phyloP scores from a whole-genome alignment of 2,797 vertebrate genomes.

The Cynopterus sphinx region DNA sequence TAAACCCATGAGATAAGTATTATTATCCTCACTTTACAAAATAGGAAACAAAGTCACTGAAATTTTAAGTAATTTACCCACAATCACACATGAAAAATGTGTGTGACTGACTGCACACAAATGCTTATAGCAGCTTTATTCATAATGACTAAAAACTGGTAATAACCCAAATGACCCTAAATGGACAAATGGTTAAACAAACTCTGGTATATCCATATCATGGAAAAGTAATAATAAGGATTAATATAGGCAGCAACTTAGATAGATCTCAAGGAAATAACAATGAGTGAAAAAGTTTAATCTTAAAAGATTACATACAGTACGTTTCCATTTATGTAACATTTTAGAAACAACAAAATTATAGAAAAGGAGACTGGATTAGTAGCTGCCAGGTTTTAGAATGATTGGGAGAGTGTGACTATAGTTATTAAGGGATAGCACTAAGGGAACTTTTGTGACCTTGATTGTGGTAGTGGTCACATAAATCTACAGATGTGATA shows the following conservation, averaged over 20 bases:
- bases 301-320: neutral
- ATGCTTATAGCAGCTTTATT: neutral
- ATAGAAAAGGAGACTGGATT: neutral
- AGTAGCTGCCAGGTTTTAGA: neutral
- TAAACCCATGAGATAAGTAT: neutral
- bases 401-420: neutral
- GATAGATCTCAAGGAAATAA: neutral
- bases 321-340: neutral
- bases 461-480: neutral
- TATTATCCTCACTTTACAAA: slow-evolving; percentile 12
- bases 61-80: neutral
- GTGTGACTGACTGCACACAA: neutral
- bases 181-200: neutral
- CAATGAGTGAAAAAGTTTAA: neutral
- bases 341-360: neutral
- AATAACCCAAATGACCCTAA: neutral
- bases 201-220: neutral
- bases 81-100: neutral
- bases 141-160: neutral
- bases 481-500: neutral
- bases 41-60: neutral
- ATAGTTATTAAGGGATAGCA: neutral
- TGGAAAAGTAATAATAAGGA: neutral
- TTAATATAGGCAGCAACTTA: neutral
- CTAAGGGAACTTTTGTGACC: neutral